Evolutionary conservation across 2,888 invertebrate genomes (phyloP).

Genomic region (Clostera curtula): DNA sequence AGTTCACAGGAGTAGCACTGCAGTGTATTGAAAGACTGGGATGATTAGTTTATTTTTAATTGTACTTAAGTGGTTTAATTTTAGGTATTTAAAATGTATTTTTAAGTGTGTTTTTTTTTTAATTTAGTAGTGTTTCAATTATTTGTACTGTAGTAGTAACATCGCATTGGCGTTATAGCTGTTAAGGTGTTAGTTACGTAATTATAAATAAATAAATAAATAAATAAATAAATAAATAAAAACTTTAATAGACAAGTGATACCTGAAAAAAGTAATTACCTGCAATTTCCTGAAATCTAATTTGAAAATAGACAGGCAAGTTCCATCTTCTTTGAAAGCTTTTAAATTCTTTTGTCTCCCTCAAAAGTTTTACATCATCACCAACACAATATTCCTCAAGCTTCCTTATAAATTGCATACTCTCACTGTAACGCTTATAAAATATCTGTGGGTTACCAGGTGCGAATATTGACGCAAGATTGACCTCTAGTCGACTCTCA

Average conservation of each 20-base stretch:
- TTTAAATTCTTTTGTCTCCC: slow-evolving; percentile 81
- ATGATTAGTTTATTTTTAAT: no score
- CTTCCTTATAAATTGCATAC: slow-evolving; percentile 82
- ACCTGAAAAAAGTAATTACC: slow-evolving; percentile 44
- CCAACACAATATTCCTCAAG: slow-evolving; percentile 80
- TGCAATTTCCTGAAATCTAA: slow-evolving; percentile 95
- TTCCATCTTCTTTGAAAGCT: slow-evolving; percentile 92
- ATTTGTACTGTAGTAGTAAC: no score
- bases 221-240: slow-evolving; percentile 1
- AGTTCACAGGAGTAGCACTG: no score
- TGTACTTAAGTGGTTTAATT: no score
- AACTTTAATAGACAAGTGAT: neutral
- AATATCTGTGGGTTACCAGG: slow-evolving; percentile 94
- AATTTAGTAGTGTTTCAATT: no score
- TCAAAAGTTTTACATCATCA: slow-evolving; percentile 74
- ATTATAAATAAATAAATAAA: no score
- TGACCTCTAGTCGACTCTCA: slow-evolving; percentile 86
- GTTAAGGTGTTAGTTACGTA: no score
- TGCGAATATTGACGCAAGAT: slow-evolving; percentile 89
- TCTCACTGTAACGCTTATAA: slow-evolving; percentile 86
- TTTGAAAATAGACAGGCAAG: slow-evolving; percentile 96
- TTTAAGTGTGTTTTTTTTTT: no score
- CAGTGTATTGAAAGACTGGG: no score
- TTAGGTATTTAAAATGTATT: no score
- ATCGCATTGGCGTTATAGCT: no score